Conservation (phyloP, 2,113 vertebrate species). For the Acanthisitta chloris region DNA sequence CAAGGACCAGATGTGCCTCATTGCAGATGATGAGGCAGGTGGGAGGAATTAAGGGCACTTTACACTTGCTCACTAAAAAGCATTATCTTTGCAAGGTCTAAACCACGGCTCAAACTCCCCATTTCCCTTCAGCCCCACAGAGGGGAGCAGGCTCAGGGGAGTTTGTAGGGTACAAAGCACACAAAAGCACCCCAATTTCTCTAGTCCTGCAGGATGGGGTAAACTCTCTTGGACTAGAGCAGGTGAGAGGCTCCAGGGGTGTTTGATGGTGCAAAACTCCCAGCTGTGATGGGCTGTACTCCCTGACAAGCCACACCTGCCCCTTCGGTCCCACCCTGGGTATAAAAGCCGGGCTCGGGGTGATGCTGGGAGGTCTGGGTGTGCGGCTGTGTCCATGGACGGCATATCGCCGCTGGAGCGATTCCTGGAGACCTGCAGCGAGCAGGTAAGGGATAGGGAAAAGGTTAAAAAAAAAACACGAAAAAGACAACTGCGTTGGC, state of each 20-base stretch:
- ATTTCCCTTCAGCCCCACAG: rapidly evolving
- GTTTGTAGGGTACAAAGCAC: not conserved
- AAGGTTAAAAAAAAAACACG: not conserved
- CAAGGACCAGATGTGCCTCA: not conserved
- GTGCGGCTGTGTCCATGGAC: constrained; percentile 8
- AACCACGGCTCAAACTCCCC: rapidly evolving
- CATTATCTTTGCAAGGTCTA: not conserved
- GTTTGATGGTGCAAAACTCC: not conserved
- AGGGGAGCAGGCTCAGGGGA: not conserved
- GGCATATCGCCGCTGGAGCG: constrained; percentile 64
- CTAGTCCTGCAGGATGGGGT: rapidly evolving
- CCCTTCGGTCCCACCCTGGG: rapidly evolving
- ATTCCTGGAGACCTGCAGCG: constrained; percentile 74
- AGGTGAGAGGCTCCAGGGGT: not conserved
- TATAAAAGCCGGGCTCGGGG: rapidly evolving
- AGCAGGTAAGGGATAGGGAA: not conserved
- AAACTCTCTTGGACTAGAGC: rapidly evolving
- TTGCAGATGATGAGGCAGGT: not conserved
- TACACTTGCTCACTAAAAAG: not conserved
- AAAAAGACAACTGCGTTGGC: constrained; percentile 61
- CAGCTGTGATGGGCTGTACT: not conserved
- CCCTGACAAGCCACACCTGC: not conserved
- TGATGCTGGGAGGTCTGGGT: rapidly evolving
- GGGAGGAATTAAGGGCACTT: not conserved
- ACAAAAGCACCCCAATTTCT: rapidly evolving